Conservation (phyloP, 1,140 invertebrate species). For the Drosophila bocki region DNA sequence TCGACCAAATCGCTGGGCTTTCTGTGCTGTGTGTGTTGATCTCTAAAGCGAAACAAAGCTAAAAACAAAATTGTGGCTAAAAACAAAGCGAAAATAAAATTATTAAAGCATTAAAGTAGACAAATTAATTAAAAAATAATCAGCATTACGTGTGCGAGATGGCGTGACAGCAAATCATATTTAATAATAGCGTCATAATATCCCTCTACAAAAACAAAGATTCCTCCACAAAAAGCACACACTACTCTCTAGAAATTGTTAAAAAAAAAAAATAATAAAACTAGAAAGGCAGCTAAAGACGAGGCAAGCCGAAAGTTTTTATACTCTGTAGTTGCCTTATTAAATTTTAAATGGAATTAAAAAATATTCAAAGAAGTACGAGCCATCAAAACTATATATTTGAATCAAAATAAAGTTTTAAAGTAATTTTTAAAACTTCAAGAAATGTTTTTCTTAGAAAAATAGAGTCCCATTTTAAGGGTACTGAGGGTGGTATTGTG, state of each 20-base stretch:
- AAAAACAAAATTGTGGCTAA: conserved; percentile 46
- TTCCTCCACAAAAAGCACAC: conserved; percentile 7
- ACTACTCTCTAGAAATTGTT: conserved; percentile 1
- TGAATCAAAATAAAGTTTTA: no score
- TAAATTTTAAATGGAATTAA: no score
- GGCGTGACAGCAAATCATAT: conserved; percentile 79
- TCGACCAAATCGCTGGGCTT: conserved; percentile 18
- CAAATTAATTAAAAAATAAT: conserved; percentile 82
- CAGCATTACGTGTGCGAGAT: conserved; percentile 77
- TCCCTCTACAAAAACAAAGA: conserved; percentile 26
- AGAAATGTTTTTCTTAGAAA: not conserved
- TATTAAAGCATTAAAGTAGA: conserved; percentile 77
- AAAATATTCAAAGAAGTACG: no score
- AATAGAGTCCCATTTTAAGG: no score
- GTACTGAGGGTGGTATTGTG: not conserved
- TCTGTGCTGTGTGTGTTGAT: conserved; percentile 22
- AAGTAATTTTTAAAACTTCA: not conserved
- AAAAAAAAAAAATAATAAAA: conserved; percentile 3
- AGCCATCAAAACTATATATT: no score
- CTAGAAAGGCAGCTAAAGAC: not conserved
- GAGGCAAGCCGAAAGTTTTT: not conserved
- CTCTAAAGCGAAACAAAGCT: conserved; percentile 47
- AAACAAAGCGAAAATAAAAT: conserved; percentile 58
- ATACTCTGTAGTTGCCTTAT: not conserved
- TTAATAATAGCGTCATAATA: conserved; percentile 76